Evolutionary conservation across 37 sponge, comb jelly and placozoan species (phyloP).

Genomic region (Crambe crambe): DNA sequence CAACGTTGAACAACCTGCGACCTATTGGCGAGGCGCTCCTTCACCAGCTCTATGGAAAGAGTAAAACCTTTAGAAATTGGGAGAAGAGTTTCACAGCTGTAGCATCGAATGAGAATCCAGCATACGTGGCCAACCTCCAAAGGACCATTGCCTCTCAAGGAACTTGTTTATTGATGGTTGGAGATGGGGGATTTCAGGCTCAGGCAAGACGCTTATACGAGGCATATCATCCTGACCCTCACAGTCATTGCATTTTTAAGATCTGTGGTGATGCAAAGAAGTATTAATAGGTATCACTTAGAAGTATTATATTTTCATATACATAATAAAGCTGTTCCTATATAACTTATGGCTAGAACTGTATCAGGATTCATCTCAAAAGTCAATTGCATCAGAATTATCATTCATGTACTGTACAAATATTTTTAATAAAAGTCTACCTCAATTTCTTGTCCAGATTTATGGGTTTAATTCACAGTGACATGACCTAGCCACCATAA

Average conservation of each 20-base stretch:
- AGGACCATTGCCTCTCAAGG: conserved; percentile 18
- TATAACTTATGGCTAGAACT: no score
- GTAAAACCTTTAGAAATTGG: conserved; percentile 18
- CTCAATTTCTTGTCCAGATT: no score
- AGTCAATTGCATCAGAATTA: background rate
- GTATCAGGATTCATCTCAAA: no score
- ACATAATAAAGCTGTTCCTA: no score
- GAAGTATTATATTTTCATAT: no score
- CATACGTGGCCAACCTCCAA: conserved; percentile 46
- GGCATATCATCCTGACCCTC: conserved; percentile 16
- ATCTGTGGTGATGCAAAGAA: conserved; percentile 9
- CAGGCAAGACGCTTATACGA: conserved; percentile 30
- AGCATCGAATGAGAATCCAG: conserved; percentile 10
- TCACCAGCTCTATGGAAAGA: background rate
- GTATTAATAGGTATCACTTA: no score
- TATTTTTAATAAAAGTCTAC: background rate
- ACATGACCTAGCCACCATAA: no score
- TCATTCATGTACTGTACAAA: background rate
- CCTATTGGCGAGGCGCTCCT: conserved; percentile 11
- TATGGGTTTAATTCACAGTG: no score
- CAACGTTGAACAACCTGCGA: background rate
- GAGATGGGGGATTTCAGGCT: conserved; percentile 38
- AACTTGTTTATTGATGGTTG: conserved; percentile 28
- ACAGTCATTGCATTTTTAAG: conserved; percentile 5
- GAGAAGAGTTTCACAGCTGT: conserved; percentile 5